phyloP scores from a whole-genome alignment of 2,888 invertebrate species.

The Cantharis rufa region DNA sequence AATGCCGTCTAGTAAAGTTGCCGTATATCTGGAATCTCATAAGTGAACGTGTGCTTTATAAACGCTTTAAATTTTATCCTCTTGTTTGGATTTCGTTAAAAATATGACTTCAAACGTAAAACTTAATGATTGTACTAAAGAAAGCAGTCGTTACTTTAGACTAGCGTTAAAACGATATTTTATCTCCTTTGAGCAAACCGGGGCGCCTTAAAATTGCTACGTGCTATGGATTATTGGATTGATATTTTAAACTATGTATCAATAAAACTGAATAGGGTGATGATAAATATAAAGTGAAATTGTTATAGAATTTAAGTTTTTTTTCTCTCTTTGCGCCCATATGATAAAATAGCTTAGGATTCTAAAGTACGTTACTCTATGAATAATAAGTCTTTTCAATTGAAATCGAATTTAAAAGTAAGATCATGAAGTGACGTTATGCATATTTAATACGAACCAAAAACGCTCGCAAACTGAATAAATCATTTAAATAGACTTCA shows the following conservation, averaged over 20 bases:
- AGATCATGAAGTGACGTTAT: constrained; percentile 37
- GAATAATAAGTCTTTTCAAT: constrained; percentile 42
- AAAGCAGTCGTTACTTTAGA: constrained; percentile 33
- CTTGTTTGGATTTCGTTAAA: constrained; percentile 19
- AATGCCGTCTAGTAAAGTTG: background rate
- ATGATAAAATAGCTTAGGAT: constrained; percentile 37
- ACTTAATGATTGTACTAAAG: constrained; percentile 44
- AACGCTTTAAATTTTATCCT: background rate
- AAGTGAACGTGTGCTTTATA: background rate
- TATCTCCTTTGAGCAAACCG: constrained; percentile 37
- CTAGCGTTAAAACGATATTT: constrained; percentile 43
- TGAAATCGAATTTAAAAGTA: constrained; percentile 45
- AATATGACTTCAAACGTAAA: constrained; percentile 24
- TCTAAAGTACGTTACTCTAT: constrained; percentile 30
- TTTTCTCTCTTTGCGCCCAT: constrained; percentile 20
- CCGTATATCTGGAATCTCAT: background rate
- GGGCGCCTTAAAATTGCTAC: constrained; percentile 44
- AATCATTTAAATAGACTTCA: constrained; percentile 33
- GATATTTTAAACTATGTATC: constrained; percentile 49
- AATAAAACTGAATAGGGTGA: constrained; percentile 50
- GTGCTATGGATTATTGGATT: constrained; percentile 48
- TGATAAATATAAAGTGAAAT: constrained; percentile 51
- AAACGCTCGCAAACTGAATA: constrained; percentile 28
- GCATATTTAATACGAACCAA: constrained; percentile 34
- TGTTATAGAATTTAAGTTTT: constrained; percentile 45